Evolutionary conservation across 2,113 vertebrate species (phyloP).

Genomic region (Chunga burmeisteri): DNA sequence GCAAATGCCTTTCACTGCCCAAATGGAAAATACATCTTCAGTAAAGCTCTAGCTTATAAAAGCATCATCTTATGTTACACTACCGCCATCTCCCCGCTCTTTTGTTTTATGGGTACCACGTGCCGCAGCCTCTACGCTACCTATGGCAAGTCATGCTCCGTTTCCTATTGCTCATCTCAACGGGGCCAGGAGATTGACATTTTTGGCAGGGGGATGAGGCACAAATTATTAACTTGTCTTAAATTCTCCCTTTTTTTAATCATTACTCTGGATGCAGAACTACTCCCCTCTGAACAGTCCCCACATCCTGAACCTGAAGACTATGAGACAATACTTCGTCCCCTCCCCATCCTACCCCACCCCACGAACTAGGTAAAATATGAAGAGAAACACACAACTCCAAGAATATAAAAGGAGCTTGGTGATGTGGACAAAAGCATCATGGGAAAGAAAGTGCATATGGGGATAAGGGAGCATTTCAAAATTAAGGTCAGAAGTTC

Average conservation of each 20-base stretch:
- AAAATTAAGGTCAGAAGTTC: constrained; percentile 62
- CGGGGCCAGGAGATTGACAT: background rate
- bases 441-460: constrained; percentile 35
- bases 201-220: constrained; percentile 26
- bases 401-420: constrained; percentile 40
- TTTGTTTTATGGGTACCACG: background rate
- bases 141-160: constrained; percentile 4
- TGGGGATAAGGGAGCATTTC: constrained; percentile 6
- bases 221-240: constrained; percentile 3
- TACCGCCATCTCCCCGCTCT: background rate
- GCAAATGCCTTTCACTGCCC: constrained; percentile 43
- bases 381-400: constrained; percentile 48
- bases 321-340: constrained; percentile 29
- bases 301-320: constrained; percentile 66
- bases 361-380: background rate
- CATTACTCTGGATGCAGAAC: constrained; percentile 27
- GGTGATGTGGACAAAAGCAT: constrained; percentile 45
- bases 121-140: background rate
- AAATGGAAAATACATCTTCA: constrained; percentile 52
- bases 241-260: constrained; percentile 58
- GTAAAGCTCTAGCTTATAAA: constrained; percentile 52
- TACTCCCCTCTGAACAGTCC: constrained; percentile 13
- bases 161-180: constrained; percentile 32
- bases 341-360: background rate
- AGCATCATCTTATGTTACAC: constrained; percentile 33